Percentiles rank a stretch among this genome's conserved stretches.
Evolutionary conservation across 2,888 invertebrate species (phyloP).

Genomic region (Brenthis hecate): DNA sequence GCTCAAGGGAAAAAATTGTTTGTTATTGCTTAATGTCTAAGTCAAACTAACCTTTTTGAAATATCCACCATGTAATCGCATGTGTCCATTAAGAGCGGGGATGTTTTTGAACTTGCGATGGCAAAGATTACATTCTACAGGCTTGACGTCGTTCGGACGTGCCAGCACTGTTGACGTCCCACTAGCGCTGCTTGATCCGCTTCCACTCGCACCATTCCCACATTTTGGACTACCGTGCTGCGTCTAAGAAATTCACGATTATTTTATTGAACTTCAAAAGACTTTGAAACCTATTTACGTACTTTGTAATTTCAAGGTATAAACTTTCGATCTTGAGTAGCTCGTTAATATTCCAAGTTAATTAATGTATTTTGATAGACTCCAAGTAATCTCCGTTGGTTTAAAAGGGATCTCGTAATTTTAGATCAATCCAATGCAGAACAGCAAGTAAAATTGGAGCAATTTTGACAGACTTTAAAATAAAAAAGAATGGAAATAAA

Average conservation of each 20-base stretch:
- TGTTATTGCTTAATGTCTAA: not conserved
- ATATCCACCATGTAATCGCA: conserved; percentile 98
- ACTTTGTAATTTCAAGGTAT: conserved; percentile 73
- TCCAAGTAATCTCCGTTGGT: conserved; percentile 60
- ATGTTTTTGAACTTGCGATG: conserved; percentile 98
- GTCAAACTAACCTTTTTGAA: conserved; percentile 89
- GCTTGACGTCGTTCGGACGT: conserved; percentile 86
- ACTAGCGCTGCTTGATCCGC: conserved; percentile 55
- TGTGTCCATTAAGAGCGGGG: conserved; percentile 98
- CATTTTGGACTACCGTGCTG: conserved; percentile 70
- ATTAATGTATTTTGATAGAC: conserved; percentile 78
- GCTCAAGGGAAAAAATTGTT: conserved; percentile 10
- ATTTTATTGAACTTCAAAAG: conserved; percentile 73
- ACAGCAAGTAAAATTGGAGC: conserved; percentile 41
- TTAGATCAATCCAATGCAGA: conserved; percentile 54
- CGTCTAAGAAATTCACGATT: conserved; percentile 71
- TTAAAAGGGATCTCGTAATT: conserved; percentile 65
- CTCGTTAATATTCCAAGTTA: conserved; percentile 76
- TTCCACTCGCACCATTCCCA: conserved; percentile 53
- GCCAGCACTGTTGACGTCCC: conserved; percentile 51
- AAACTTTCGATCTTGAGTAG: conserved; percentile 71
- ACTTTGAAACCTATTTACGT: conserved; percentile 70
- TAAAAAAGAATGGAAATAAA: conserved; percentile 18
- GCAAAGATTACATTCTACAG: conserved; percentile 97
- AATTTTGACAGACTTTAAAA: conserved; percentile 24